phyloP scores from a whole-genome alignment of 2,888 invertebrate species.

The Hydroisotoma schaefferi region DNA sequence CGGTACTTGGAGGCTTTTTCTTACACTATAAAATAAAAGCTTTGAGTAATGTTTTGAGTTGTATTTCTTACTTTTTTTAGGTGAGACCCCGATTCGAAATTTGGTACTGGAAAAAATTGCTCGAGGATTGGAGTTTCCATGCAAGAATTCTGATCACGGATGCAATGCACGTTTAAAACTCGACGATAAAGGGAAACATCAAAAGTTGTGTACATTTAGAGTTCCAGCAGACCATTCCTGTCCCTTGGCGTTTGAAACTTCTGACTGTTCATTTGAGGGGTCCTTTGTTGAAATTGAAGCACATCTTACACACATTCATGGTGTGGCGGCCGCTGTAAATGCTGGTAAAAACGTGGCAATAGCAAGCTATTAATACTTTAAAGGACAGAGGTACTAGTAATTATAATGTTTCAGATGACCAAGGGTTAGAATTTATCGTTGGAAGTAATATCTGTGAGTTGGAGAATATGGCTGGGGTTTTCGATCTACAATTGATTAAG shows the following conservation, averaged over 20 bases:
- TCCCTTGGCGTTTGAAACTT: slow-evolving; percentile 3
- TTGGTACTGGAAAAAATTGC: slow-evolving; percentile 19
- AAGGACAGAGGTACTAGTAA: no score
- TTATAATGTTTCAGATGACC: no score
- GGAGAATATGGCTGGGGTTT: not conserved
- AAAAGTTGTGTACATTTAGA: slow-evolving; percentile 11
- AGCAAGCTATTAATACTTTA: slow-evolving; percentile 4
- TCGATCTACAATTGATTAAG: slow-evolving; percentile 11
- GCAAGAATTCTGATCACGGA: slow-evolving; percentile 16
- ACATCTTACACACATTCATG: slow-evolving; percentile 13
- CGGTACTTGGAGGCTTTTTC: not conserved
- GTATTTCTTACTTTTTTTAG: not conserved
- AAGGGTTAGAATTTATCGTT: not conserved
- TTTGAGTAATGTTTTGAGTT: not conserved
- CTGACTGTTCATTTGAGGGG: slow-evolving; percentile 21
- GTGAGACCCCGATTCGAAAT: slow-evolving; percentile 13
- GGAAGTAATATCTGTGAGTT: not conserved
- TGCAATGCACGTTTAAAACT: slow-evolving; percentile 8
- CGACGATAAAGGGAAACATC: slow-evolving; percentile 9
- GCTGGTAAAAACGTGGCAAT: no score
- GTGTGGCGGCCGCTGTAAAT: not conserved
- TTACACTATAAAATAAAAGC: not conserved
- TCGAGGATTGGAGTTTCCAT: slow-evolving; percentile 1
- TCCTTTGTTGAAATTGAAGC: slow-evolving; percentile 8
- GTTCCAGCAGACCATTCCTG: slow-evolving; percentile 11